A percentile compares a stretch with the other conserved stretches of the same genome.
Evolutionary conservation across 2,888 invertebrate species (phyloP).

Genomic region (Drosophila quasianomalipes): DNA sequence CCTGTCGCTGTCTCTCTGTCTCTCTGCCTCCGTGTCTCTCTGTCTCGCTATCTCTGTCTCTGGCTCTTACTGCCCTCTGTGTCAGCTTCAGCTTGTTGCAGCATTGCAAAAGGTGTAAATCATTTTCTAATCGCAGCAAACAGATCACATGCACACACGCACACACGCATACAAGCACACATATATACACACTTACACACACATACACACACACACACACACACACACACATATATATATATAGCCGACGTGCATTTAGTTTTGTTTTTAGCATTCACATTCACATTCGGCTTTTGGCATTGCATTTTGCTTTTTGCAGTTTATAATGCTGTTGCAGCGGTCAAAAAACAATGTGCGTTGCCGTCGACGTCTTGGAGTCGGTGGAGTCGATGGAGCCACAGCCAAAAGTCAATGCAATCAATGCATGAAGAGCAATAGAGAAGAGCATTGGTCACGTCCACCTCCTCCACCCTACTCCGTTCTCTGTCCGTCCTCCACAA

Average conservation of each 20-base stretch:
- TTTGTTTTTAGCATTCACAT: conserved; percentile 59
- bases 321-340: conserved; percentile 31
- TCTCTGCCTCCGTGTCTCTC: not conserved
- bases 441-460: conserved; percentile 48
- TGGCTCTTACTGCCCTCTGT: conserved; percentile 10
- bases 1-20: conserved; percentile 18
- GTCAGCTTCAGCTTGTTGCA: conserved; percentile 34
- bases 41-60: not conserved
- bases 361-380: conserved; percentile 5
- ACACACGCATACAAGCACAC: conserved; percentile 55
- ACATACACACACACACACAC: conserved; percentile 16
- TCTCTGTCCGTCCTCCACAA: not conserved
- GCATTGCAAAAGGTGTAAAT: conserved; percentile 70
- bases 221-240: not conserved
- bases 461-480: not conserved
- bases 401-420: conserved; percentile 64
- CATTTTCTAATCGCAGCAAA: conserved; percentile 75
- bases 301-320: conserved; percentile 38
- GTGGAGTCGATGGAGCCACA: conserved; percentile 30
- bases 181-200: conserved; percentile 19
- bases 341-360: conserved; percentile 56
- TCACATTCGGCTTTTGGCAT: conserved; percentile 53
- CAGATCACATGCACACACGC: conserved; percentile 65
- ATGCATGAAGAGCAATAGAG: conserved; percentile 47
- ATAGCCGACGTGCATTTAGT: conserved; percentile 52